Evolutionary conservation across 1,140 invertebrate genomes (phyloP).

Genomic region (Proctacanthus coquilletti): DNA sequence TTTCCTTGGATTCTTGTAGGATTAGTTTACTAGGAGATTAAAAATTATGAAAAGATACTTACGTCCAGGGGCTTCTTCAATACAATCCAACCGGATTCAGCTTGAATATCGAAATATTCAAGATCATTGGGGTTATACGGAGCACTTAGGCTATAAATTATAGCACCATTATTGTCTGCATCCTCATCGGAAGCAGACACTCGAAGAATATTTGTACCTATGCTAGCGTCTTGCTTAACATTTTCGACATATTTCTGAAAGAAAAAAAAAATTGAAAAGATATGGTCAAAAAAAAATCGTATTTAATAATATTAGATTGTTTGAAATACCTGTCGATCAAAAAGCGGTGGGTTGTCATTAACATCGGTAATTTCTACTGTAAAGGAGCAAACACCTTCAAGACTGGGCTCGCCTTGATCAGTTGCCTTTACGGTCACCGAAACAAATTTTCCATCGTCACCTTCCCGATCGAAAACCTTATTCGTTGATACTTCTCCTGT

Average conservation of each 20-base stretch:
- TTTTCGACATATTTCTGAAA: constrained; percentile 89
- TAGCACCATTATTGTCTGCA: constrained; percentile 90
- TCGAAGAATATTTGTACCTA: constrained; percentile 83
- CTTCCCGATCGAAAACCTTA: constrained; percentile 90
- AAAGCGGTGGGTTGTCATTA: constrained; percentile 85
- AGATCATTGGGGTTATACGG: constrained; percentile 71
- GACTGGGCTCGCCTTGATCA: constrained; percentile 86
- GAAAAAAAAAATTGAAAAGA: neutral
- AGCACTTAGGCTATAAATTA: constrained; percentile 76
- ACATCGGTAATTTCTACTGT: constrained; percentile 93
- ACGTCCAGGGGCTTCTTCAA: constrained; percentile 87
- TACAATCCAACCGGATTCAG: constrained; percentile 91
- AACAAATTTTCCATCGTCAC: constrained; percentile 89
- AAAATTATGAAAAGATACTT: constrained; percentile 60
- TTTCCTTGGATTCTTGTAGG: too few species aligned
- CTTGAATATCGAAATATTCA: constrained; percentile 90
- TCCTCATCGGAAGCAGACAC: constrained; percentile 91
- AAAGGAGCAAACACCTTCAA: constrained; percentile 90
- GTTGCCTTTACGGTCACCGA: constrained; percentile 92
- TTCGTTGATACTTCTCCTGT: constrained; percentile 88
- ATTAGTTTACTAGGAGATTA: too few species aligned
- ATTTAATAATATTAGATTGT: neutral
- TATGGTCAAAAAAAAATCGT: constrained; percentile 1
- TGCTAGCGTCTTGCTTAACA: constrained; percentile 91
- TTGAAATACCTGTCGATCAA: constrained; percentile 70